Conservation (phyloP, 1,140 invertebrate species). For the Ridgeia piscesae region DNA sequence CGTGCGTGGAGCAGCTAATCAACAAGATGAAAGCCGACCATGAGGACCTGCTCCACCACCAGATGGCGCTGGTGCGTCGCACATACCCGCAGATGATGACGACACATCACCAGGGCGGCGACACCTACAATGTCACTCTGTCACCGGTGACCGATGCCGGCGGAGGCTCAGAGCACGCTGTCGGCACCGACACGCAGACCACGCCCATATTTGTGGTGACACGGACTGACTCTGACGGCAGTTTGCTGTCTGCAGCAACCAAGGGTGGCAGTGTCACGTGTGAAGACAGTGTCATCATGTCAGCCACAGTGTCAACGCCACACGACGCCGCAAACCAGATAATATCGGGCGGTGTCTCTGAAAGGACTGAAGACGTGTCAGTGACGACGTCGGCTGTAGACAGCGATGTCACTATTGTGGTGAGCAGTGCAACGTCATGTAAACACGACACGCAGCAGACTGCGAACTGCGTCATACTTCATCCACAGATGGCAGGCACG, state of each 20-base stretch:
- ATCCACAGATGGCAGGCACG: not conserved
- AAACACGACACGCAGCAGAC: not conserved
- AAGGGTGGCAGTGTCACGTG: not conserved
- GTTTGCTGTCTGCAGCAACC: not conserved
- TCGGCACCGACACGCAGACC: not conserved
- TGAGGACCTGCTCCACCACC: slow-evolving; percentile 43
- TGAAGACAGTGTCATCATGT: not conserved
- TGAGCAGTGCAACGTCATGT: not conserved
- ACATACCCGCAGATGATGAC: slow-evolving; percentile 18
- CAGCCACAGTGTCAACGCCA: not conserved
- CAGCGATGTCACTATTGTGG: not conserved
- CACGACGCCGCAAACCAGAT: not conserved
- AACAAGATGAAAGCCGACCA: slow-evolving; percentile 42
- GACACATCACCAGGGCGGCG: not conserved
- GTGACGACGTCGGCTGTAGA: not conserved
- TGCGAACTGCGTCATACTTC: not conserved
- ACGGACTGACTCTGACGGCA: not conserved
- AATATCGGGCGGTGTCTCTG: not conserved
- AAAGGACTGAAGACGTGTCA: not conserved
- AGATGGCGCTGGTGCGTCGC: slow-evolving; percentile 35
- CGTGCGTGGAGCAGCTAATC: slow-evolving; percentile 23
- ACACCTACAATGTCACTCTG: not conserved
- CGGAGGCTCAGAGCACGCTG: not conserved
- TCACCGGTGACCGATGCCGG: not conserved
- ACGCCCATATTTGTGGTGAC: not conserved